phyloP scores from a whole-genome alignment of 2,888 invertebrate genomes.

The Lasioglossum figueresi region DNA sequence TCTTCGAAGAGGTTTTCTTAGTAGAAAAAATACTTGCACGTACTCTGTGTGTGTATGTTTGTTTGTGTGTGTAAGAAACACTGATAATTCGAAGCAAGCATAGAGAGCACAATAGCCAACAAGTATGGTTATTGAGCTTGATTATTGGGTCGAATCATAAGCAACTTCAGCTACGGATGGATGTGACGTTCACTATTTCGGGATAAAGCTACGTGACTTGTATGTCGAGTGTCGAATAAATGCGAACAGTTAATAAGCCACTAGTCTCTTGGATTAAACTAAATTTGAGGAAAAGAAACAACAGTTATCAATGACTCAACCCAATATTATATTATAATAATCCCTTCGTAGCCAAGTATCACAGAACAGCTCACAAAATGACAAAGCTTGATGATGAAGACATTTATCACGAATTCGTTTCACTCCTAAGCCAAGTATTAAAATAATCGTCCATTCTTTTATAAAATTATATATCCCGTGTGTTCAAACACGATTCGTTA shows the following conservation, averaged over 20 bases:
- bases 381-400: conserved; percentile 58
- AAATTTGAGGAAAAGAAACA: background rate
- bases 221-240: background rate
- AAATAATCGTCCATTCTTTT: conserved; percentile 64
- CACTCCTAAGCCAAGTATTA: conserved; percentile 61
- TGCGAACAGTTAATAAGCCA: background rate
- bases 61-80: conserved; percentile 34
- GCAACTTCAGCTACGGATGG: background rate
- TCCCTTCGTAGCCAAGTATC: conserved; percentile 71
- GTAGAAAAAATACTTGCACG: conserved; percentile 57
- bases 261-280: background rate
- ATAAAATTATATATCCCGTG: conserved; percentile 64
- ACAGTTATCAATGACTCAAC: conserved; percentile 13
- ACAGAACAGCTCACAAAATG: conserved; percentile 65
- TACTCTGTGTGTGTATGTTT: conserved; percentile 34
- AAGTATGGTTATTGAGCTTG: conserved; percentile 35
- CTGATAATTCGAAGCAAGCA: conserved; percentile 37
- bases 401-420: conserved; percentile 45
- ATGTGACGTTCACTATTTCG: background rate
- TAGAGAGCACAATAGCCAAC: conserved; percentile 36
- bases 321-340: conserved; percentile 40
- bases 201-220: background rate
- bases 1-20: conserved; percentile 20
- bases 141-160: conserved; percentile 21
- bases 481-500: conserved; percentile 33